These are phyloP conservation scores for Drosophila parvula DNA, from an alignment of 1,140 invertebrate species.

Conservation along the genomic window DNA sequence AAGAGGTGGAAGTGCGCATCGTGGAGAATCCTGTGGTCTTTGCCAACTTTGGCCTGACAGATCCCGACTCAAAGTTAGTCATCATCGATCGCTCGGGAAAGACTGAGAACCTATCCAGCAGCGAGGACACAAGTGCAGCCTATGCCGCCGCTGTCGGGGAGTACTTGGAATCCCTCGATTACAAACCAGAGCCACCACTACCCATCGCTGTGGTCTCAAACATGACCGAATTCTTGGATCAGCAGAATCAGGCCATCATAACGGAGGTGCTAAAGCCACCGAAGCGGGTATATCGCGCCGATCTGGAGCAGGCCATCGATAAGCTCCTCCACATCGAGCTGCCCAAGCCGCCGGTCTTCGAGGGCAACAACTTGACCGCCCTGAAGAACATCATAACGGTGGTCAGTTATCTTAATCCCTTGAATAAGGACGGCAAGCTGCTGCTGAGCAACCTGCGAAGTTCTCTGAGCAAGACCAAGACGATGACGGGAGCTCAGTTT, in stretches of 20 bases:
- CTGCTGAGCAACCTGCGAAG: constrained; percentile 31
- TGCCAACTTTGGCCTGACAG: constrained; percentile 27
- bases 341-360: constrained; percentile 36
- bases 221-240: neutral
- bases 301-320: constrained; percentile 65
- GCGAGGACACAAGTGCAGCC: neutral
- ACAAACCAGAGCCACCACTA: constrained; percentile 1
- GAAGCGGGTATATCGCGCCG: constrained; percentile 47
- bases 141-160: constrained; percentile 31
- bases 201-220: neutral
- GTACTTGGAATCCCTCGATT: constrained; percentile 7
- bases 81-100: constrained; percentile 23
- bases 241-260: constrained; percentile 45
- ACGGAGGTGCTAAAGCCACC: constrained; percentile 22
- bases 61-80: neutral
- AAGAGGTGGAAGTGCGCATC: constrained; percentile 18
- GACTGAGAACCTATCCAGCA: neutral
- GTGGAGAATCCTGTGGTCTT: constrained; percentile 7
- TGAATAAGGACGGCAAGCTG: constrained; percentile 36
- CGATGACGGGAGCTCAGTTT: constrained; percentile 18
- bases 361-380: constrained; percentile 30
- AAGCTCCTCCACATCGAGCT: constrained; percentile 63
- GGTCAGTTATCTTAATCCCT: constrained; percentile 29
- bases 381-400: constrained; percentile 36
- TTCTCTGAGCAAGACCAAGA: neutral